Conservation (phyloP, 1,140 invertebrate species). For the Scaptodrosophila lebanonensis region DNA sequence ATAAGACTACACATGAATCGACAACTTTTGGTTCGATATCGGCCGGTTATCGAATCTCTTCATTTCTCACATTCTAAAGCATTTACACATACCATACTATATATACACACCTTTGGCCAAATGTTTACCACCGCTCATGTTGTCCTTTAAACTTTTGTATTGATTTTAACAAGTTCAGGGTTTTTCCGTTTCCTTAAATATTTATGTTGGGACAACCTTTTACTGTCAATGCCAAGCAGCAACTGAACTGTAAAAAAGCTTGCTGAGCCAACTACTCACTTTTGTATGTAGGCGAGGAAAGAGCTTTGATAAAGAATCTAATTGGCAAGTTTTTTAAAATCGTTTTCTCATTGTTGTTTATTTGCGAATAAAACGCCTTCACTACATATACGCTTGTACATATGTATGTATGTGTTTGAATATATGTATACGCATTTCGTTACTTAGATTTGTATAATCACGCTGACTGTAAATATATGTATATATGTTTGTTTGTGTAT, state of each 20-base stretch:
- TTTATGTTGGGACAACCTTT: constrained; percentile 1
- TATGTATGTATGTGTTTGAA: constrained; percentile 10
- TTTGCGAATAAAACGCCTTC: constrained; percentile 54
- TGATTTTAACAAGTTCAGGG: constrained; percentile 9
- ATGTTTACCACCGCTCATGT: constrained; percentile 52
- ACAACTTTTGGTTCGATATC: constrained; percentile 4
- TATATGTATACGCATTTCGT: constrained; percentile 14
- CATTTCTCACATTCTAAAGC: background rate
- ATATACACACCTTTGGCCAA: constrained; percentile 44
- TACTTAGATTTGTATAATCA: constrained; percentile 53
- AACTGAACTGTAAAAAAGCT: no score
- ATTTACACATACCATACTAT: background rate
- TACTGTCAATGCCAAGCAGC: background rate
- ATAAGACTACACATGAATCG: background rate
- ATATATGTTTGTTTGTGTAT: constrained; percentile 30
- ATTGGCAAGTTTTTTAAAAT: constrained; percentile 20
- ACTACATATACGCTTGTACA: constrained; percentile 42
- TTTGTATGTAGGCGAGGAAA: no score
- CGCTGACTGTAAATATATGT: constrained; percentile 31
- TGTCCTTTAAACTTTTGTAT: background rate
- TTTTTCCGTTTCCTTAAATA: constrained; percentile 6
- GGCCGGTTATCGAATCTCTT: background rate
- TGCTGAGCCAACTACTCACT: no score
- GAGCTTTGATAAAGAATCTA: no score
- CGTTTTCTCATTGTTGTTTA: constrained; percentile 45